Evolutionary conservation across 2,888 invertebrate genomes (phyloP), one percentile per base, ranked within the genome.

Genomic region (Eupithecia centaureata): DNA sequence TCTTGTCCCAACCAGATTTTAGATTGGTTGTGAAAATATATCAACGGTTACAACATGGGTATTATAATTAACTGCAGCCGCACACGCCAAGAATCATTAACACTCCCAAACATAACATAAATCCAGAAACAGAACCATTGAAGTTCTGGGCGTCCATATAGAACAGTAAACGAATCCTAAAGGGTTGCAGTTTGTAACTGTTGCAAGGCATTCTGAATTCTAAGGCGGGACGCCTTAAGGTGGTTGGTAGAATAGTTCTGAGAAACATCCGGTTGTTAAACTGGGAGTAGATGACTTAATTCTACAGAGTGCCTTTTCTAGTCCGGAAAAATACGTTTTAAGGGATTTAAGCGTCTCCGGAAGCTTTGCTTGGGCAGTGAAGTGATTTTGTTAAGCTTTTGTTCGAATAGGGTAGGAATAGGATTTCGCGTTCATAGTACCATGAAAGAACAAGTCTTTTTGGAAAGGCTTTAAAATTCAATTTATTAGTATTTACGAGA

Each of bases 211-310:
- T 51, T 63, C 58, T 57, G 42, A 61, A 38, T 61, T 61, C 61
- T 70, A 66, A 15, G 18, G 38, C 27, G 52, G n/a, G n/a, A 18
- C 32, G 61, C 30, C 38, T 38, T 22, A 61, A 47, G n/a, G 25
- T 61, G 66, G 51, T 30, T 66, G 65, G 67, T 57, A 64, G 52
- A 22, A 30, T 52, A 66, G 74, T 77, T 76, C 76, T 75, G 69
- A 73, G 61, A 84, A 84, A 88, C 89, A 88, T 89, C 89, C 90
- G 89, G 85, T 78, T 79, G 80, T 84, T 80, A 80, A 81, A 80
- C 72, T 63, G 66, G 38, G 71, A 70, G 73, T 73, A 71, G 30
- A 67, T 72, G 78, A 81, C 79, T 85, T 82, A 80, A 84, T 87
- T 82, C 75, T 65, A 78, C 73, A 74, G 76, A 90, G 84, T 86